Conservation (phyloP, 92 coral and sea anemone species). For the Epizoanthus stellaris region DNA sequence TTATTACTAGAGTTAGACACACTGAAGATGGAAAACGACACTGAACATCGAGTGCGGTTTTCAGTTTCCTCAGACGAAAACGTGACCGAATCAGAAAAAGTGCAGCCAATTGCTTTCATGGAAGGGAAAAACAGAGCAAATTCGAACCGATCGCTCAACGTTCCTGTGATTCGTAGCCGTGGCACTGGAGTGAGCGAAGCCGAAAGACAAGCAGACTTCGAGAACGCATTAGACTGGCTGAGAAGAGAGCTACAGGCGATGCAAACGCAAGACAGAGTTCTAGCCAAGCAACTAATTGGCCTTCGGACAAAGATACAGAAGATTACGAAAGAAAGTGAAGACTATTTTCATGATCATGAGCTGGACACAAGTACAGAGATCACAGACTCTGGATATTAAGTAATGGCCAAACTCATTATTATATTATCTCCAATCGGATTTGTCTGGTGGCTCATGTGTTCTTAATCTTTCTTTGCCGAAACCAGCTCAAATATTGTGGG, state of each 20-base stretch:
- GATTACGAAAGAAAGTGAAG: slow-evolving; percentile 68
- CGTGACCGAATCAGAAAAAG: slow-evolving; percentile 34
- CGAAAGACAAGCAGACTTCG: slow-evolving; percentile 68
- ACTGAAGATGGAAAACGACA: background rate
- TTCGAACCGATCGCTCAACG: slow-evolving; percentile 3
- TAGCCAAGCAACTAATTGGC: slow-evolving; percentile 75
- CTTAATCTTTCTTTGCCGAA: too few relatives aligned
- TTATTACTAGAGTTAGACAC: background rate
- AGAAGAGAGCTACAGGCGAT: slow-evolving; percentile 73
- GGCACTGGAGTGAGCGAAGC: slow-evolving; percentile 71
- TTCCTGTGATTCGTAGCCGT: slow-evolving; percentile 59
- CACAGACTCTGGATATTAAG: slow-evolving; percentile 31
- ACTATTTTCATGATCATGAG: slow-evolving; percentile 59
- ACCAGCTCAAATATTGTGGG: too few relatives aligned
- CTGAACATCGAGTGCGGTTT: slow-evolving; percentile 34
- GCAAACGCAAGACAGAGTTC: slow-evolving; percentile 76
- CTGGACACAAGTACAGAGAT: slow-evolving; percentile 45
- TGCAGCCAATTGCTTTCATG: slow-evolving; percentile 16
- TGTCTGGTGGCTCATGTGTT: background rate
- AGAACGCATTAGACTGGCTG: slow-evolving; percentile 74
- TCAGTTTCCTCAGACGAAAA: slow-evolving; percentile 21
- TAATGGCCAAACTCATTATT: background rate
- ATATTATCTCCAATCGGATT: background rate
- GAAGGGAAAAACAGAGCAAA: slow-evolving; percentile 27
- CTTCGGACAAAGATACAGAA: slow-evolving; percentile 79